Base-by-base conservation (phyloP, 2,113 vertebrate genomes). In the Phalacrocorax aristotelis region DNA sequence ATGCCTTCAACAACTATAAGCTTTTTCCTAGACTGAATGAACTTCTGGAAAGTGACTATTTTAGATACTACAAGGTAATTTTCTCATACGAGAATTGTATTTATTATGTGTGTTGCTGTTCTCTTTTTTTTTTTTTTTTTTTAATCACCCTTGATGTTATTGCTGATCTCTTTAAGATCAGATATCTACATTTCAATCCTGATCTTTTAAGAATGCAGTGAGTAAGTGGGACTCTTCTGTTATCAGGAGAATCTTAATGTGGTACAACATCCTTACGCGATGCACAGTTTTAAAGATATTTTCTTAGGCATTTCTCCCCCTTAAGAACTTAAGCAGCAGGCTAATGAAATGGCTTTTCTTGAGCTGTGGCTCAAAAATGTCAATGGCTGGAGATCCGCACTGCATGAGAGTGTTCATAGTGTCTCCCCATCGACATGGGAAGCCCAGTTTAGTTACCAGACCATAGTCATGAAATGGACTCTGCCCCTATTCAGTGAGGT, bases 51-150 rank as follows among this genome's bases (percentile, higher is more conserved):
- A 98, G 98, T 1, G 98, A 99, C 95, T 99, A 99, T 85, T 99
- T 99, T 89, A 98, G 99, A 97, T 99, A 99, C 95, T 99, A 99
- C 93, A 99, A 99, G 99, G 99, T 99, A 94, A 87, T 80, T 92
- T 78, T 72, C 32, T 66, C 8, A 7, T 40, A 13, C 5, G n/a
- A 52, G 14, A 60, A 42, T 13, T 69, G 38, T 16, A 10, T 20
- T 66, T 23, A 12, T 49, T 77, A 26, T 78, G 8, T 70, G 10
- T 74, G 42, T 32, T 94, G 23, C 60, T 89, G 16, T 10, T 49
- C 44, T 46, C 44, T 55, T 18, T 54, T 48, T 20, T 4, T 38
- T 48, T 20, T 4, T 38, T 38, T 38, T 13, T 34, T 38, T 20
- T 25, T 25, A 3, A 20, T 51, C 15, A 71, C 14, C 21, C 9